Percentiles rank a stretch among this genome's conserved stretches.
Evolutionary conservation across 2,888 invertebrate species (phyloP).

Genomic region (Hyposoter dolosus): DNA sequence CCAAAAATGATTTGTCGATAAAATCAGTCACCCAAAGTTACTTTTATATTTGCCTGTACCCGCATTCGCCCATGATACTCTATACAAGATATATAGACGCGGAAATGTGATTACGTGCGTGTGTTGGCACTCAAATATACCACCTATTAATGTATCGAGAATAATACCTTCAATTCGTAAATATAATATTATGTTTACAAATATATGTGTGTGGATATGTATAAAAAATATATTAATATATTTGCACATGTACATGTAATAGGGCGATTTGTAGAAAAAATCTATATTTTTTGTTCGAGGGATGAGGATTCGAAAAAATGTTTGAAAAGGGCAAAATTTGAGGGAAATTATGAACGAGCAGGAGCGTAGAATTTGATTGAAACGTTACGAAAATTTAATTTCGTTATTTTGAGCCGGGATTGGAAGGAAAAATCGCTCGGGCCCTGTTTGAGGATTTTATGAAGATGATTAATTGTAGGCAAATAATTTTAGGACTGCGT

Average conservation of each 20-base stretch:
- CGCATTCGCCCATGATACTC: slow-evolving; percentile 28
- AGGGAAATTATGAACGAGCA: background rate
- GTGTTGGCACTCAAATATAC: slow-evolving; percentile 9
- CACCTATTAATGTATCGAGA: background rate
- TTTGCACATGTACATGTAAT: background rate
- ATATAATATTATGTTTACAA: background rate
- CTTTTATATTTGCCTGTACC: slow-evolving; percentile 60
- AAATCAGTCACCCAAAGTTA: slow-evolving; percentile 54
- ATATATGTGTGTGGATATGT: background rate
- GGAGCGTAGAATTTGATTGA: no score
- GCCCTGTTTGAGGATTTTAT: background rate
- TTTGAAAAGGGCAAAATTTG: background rate
- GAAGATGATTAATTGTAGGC: background rate
- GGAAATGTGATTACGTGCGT: slow-evolving; percentile 9
- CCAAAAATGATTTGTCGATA: slow-evolving; percentile 75
- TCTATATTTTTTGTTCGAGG: background rate
- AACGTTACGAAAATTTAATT: no score
- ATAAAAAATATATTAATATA: background rate
- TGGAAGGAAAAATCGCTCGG: background rate
- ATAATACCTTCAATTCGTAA: background rate
- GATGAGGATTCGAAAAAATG: background rate
- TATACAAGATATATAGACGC: slow-evolving; percentile 8
- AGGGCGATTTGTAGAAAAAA: background rate
- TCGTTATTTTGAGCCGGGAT: no score
- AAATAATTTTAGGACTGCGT: background rate